Evolutionary conservation across 2,888 invertebrate genomes (phyloP), one percentile per base, ranked within the genome.

Genomic region (Acleris emargana): DNA sequence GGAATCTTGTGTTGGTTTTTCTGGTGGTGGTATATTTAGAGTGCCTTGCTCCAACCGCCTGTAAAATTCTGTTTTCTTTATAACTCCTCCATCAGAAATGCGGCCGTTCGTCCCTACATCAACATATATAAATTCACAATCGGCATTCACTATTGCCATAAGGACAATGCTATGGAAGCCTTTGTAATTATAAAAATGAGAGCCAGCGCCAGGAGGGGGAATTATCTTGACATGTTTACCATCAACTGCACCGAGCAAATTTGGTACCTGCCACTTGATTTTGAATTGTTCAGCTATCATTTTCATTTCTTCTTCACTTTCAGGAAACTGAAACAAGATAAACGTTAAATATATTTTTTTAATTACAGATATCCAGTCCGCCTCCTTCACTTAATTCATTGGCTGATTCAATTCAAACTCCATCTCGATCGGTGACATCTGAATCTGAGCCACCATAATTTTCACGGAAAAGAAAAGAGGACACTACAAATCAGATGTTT

Each of bases 81-180:
- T 28, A 45, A 64, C 64, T 53, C 64, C 64, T 53, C 53, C 53
- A 53, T 53, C 53, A 32, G 53, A 53, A 17, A 53, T 18, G 25
- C 66, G 55, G 38, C 67, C 67, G 25, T 62, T 67, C 9, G 42
- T 63, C 13, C 62, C 67, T 5, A 59, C 54, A 53, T 58, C 54
- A 53, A 59, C 49, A 32, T 49, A 59, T 22, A 62, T 62, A 58
- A 61, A 64, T 54, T 62, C 38, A 43, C 61, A 68, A 42, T 68
- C 32, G 18, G 68, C 64, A 43, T 68, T 57, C 18, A 42, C 64
- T 49, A 64, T 58, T 58, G 61, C 68, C 64, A 68, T 64, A n/a
- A 64, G 62, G 38, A 68, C 64, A 58, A 62, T 49, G 43, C 64
- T 68, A 47, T 62, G 54, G 52, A 62, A 64, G 28, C 55, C 53